Percentiles rank a stretch among this genome's conserved stretches.
Conservation (phyloP, 1,140 invertebrate genomes). For the Heliconius himera region DNA sequence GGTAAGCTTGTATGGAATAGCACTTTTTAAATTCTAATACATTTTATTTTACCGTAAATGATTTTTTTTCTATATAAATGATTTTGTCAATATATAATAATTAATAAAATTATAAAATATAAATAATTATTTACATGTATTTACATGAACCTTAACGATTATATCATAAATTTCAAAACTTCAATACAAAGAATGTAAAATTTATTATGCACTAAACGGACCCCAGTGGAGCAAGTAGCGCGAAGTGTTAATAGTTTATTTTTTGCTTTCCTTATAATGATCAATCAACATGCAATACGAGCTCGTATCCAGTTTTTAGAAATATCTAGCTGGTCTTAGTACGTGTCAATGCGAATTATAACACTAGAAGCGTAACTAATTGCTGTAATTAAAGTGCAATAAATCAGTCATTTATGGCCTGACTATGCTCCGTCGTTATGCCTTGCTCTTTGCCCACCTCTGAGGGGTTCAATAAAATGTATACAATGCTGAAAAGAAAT, state of each 20-base stretch:
- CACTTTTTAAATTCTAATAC: slow-evolving; percentile 30
- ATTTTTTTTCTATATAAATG: not conserved
- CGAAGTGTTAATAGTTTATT: slow-evolving; percentile 52
- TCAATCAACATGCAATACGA: slow-evolving; percentile 51
- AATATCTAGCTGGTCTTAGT: slow-evolving; percentile 43
- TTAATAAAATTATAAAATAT: no score
- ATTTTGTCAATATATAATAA: not conserved
- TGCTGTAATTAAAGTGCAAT: slow-evolving; percentile 71
- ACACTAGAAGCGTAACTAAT: slow-evolving; percentile 72
- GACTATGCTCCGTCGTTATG: slow-evolving; percentile 41
- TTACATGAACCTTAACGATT: not conserved
- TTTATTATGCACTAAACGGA: slow-evolving; percentile 36
- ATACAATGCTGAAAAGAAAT: not conserved
- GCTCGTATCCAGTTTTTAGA: slow-evolving; percentile 48
- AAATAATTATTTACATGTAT: not conserved
- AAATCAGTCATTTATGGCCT: slow-evolving; percentile 70
- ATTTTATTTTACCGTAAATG: not conserved
- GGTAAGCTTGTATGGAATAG: slow-evolving; percentile 63
- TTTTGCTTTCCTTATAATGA: slow-evolving; percentile 48
- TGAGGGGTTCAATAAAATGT: slow-evolving; percentile 19
- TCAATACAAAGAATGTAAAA: slow-evolving; percentile 2
- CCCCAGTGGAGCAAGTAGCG: slow-evolving; percentile 34
- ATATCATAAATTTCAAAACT: slow-evolving; percentile 3
- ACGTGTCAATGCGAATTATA: slow-evolving; percentile 63
- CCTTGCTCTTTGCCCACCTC: slow-evolving; percentile 30